A percentile compares a stretch with the other conserved stretches of the same genome.
These are phyloP conservation scores for Tragelaphus eurycerus DNA, from an alignment of 2,797 vertebrate genomes.

Conservation along the genomic window DNA sequence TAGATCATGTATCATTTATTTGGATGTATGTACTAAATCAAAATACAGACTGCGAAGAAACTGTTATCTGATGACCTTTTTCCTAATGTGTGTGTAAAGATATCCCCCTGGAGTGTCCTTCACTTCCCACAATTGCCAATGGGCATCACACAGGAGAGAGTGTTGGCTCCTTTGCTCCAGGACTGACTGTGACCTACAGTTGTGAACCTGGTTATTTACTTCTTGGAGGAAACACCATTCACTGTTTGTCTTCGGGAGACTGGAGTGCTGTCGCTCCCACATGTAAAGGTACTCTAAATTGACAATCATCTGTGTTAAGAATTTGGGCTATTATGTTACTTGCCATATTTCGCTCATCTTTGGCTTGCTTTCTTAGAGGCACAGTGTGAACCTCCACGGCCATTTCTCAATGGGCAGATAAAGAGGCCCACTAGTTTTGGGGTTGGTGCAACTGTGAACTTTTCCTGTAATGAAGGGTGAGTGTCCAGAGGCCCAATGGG, in stretches of 20 bases:
- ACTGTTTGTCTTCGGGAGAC: slow-evolving; percentile 71
- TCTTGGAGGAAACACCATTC: slow-evolving; percentile 56
- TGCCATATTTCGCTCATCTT: not conserved
- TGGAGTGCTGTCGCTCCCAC: slow-evolving; percentile 77
- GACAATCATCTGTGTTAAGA: not conserved
- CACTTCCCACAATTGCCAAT: slow-evolving; percentile 55
- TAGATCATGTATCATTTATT: not conserved
- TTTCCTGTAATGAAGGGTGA: slow-evolving; percentile 70
- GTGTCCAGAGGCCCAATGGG: not conserved
- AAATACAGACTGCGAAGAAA: not conserved
- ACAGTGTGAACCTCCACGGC: slow-evolving; percentile 32
- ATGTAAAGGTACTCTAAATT: slow-evolving; percentile 76
- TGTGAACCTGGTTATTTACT: slow-evolving; percentile 79
- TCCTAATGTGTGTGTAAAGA: slow-evolving; percentile 40
- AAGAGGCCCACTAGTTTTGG: not conserved
- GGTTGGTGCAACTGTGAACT: not conserved
- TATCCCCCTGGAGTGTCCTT: slow-evolving; percentile 56
- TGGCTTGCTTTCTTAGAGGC: slow-evolving; percentile 48
- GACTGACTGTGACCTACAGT: slow-evolving; percentile 74
- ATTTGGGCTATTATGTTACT: not conserved
- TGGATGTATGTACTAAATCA: not conserved
- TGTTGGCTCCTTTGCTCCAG: slow-evolving; percentile 12
- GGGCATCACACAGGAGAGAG: slow-evolving; percentile 64
- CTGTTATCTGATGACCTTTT: slow-evolving; percentile 23
- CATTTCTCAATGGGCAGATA: slow-evolving; percentile 56